Evolutionary conservation across 2,797 vertebrate genomes (phyloP).

Genomic region (Ptychadena robeensis): DNA sequence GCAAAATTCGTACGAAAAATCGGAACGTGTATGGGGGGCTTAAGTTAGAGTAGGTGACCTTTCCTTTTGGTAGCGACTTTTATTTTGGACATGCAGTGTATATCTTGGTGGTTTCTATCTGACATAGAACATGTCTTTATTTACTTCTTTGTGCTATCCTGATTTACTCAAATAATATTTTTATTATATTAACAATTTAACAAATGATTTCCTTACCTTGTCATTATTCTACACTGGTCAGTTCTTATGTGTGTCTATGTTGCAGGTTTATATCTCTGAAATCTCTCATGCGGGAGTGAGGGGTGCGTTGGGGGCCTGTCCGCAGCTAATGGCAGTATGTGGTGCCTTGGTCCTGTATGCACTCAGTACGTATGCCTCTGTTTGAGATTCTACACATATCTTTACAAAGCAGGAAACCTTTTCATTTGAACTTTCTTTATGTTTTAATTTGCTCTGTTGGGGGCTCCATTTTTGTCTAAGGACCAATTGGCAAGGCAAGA

Average conservation of each 20-base stretch:
- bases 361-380: slow-evolving; percentile 77
- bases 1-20: too few relatives aligned
- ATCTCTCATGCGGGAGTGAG: slow-evolving; percentile 85
- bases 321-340: slow-evolving; percentile 91
- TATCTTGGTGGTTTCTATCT: too few relatives aligned
- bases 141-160: not conserved
- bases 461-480: too few relatives aligned
- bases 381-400: not conserved
- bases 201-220: not conserved
- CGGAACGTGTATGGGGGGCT: too few relatives aligned
- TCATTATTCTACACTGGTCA: not conserved
- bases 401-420: too few relatives aligned
- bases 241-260: not conserved
- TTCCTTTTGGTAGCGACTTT: too few relatives aligned
- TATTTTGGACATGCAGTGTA: too few relatives aligned
- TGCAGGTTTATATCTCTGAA: slow-evolving; percentile 94
- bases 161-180: too few relatives aligned
- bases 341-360: slow-evolving; percentile 86
- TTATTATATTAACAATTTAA: not conserved
- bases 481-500: too few relatives aligned
- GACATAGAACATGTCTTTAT: not conserved
- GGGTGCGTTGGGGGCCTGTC: slow-evolving; percentile 87
- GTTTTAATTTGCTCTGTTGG: too few relatives aligned
- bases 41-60: too few relatives aligned
- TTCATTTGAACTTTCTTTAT: too few relatives aligned